Evolutionary conservation across 2,113 vertebrate species (phyloP).

Genomic region (Colaptes auratus): DNA sequence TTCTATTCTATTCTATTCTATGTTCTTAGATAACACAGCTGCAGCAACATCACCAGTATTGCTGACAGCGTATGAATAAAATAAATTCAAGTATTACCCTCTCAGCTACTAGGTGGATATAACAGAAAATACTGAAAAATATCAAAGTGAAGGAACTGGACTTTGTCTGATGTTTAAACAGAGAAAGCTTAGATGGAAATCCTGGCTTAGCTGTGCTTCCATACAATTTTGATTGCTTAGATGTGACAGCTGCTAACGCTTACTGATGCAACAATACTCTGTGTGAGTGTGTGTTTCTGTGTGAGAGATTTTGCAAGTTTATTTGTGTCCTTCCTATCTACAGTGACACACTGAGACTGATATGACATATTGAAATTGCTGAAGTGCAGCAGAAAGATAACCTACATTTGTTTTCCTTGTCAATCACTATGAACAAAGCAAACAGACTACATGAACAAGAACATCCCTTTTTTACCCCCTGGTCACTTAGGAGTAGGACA

Average conservation of each 20-base stretch:
- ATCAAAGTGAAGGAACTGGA: background rate
- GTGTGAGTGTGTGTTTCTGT: background rate
- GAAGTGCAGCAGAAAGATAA: conserved; percentile 60
- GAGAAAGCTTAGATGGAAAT: background rate
- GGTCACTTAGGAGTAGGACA: background rate
- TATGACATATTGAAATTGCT: conserved; percentile 58
- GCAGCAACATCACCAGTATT: background rate
- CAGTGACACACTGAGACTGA: conserved; percentile 53
- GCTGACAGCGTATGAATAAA: background rate
- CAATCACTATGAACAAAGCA: conserved; percentile 47
- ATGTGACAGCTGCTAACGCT: background rate
- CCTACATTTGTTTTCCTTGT: conserved; percentile 52
- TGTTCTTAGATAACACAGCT: background rate
- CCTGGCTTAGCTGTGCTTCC: background rate
- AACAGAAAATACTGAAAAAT: background rate
- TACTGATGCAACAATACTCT: background rate
- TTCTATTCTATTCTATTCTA: too few species aligned
- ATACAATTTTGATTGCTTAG: background rate
- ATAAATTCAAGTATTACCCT: background rate
- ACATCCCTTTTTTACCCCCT: background rate
- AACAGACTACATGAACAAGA: background rate
- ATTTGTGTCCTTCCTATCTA: conserved; percentile 42
- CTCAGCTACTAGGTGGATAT: background rate
- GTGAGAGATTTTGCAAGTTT: background rate
- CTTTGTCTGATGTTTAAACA: background rate